Conservation (phyloP, 2,113 vertebrate species). For the zebrafish (Danio rerio) region DNA sequence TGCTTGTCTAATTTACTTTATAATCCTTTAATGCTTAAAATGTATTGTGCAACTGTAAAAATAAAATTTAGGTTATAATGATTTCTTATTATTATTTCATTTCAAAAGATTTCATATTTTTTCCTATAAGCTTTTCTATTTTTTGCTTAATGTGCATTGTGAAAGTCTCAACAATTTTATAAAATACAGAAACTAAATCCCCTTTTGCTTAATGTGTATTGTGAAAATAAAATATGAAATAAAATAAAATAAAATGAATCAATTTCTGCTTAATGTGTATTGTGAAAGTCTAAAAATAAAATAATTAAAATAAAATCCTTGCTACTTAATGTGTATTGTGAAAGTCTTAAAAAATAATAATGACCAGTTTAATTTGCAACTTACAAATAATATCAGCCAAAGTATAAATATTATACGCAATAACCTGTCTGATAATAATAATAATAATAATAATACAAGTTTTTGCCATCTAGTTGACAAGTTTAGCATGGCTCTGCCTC, state of each 20-base stretch:
- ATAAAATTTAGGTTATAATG: no score
- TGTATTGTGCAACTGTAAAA: no score
- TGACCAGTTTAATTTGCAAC: background rate
- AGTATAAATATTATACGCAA: background rate
- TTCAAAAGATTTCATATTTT: no score
- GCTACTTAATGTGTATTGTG: no score
- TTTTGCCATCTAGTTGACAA: background rate
- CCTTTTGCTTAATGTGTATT: no score
- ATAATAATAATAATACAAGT: background rate
- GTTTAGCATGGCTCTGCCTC: slow-evolving; percentile 7
- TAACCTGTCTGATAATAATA: background rate
- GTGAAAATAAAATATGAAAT: background rate
- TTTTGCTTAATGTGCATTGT: background rate
- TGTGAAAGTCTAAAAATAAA: background rate
- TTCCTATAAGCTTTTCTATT: no score
- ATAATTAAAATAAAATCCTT: background rate
- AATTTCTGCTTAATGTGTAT: background rate
- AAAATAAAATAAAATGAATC: background rate
- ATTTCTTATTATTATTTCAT: no score
- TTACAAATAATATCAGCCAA: background rate
- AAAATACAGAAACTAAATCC: background rate
- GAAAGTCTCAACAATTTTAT: background rate
- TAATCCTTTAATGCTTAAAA: no score
- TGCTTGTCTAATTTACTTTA: no score
- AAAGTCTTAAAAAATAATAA: background rate